These are phyloP conservation scores for Orthonychiurus folsomi DNA, from an alignment of 2,888 invertebrate species.

Conservation along the genomic window DNA sequence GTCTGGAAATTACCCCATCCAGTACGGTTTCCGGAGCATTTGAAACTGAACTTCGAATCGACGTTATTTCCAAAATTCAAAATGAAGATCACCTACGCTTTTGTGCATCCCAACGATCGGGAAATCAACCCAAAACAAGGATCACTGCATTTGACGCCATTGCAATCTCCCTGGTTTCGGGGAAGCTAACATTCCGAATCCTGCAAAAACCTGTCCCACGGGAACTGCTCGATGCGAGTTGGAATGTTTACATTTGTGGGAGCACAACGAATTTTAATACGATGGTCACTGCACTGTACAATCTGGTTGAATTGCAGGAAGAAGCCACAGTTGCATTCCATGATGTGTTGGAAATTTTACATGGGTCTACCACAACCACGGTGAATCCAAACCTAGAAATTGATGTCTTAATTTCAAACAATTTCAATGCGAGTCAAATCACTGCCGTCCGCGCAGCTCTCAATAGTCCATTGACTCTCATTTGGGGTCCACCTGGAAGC, in stretches of 20 bases:
- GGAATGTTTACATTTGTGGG: constrained; percentile 16
- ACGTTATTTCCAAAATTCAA: constrained; percentile 6
- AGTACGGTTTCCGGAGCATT: background rate
- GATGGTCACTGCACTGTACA: constrained; percentile 8
- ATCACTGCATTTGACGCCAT: constrained; percentile 15
- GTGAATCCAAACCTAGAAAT: background rate
- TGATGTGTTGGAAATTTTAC: background rate
- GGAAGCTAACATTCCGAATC: constrained; percentile 7
- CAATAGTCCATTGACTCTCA: constrained; percentile 13
- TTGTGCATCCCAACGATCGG: background rate
- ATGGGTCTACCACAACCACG: too few species aligned
- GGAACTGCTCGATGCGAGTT: constrained; percentile 12
- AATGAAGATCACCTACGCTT: constrained; percentile 20
- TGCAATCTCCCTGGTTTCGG: background rate
- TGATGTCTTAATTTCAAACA: background rate
- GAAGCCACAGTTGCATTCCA: background rate
- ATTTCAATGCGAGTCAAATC: constrained; percentile 10
- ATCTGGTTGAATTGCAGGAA: constrained; percentile 2
- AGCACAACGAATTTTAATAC: constrained; percentile 15
- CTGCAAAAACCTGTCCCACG: constrained; percentile 10
- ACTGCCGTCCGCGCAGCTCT: constrained; percentile 12
- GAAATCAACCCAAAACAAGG: background rate
- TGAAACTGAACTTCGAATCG: constrained; percentile 10
- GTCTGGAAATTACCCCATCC: background rate
- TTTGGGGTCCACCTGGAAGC: constrained; percentile 24